Evolutionary conservation across 2,797 vertebrate species (phyloP).

Genomic region (Corythornis leucogaster): DNA sequence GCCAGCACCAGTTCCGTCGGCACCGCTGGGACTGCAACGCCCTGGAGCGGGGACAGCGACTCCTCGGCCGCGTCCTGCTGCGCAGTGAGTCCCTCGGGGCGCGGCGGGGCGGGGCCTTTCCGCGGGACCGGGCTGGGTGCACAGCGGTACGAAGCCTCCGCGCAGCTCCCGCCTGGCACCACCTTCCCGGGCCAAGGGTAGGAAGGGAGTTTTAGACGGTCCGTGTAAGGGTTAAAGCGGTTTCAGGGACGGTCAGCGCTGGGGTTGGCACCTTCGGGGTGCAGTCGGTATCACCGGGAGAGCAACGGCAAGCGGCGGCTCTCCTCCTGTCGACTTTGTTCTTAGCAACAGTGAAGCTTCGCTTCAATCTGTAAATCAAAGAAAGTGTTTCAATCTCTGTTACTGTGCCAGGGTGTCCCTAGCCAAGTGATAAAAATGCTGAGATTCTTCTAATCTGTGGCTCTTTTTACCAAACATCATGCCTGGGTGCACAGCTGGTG

Average conservation of each 20-base stretch:
- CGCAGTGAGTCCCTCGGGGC: constrained; percentile 83
- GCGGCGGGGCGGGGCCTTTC: background rate
- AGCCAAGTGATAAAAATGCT: accelerated
- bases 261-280: background rate
- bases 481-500: background rate
- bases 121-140: background rate
- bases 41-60: constrained; percentile 87
- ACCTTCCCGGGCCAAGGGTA: background rate
- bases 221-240: background rate
- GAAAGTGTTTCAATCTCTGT: background rate
- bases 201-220: background rate
- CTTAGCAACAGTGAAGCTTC: background rate
- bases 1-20: constrained; percentile 93
- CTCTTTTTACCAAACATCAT: background rate
- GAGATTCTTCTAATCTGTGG: background rate
- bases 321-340: accelerated
- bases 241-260: background rate
- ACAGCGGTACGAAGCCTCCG: background rate
- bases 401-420: background rate
- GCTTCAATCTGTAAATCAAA: background rate
- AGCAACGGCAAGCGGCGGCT: accelerated
- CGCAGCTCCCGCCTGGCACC: background rate
- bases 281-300: background rate
- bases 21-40: constrained; percentile 97
- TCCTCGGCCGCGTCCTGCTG: constrained; percentile 90